phyloP scores from a whole-genome alignment of 2,113 vertebrate genomes.

The Burhinus bistriatus region DNA sequence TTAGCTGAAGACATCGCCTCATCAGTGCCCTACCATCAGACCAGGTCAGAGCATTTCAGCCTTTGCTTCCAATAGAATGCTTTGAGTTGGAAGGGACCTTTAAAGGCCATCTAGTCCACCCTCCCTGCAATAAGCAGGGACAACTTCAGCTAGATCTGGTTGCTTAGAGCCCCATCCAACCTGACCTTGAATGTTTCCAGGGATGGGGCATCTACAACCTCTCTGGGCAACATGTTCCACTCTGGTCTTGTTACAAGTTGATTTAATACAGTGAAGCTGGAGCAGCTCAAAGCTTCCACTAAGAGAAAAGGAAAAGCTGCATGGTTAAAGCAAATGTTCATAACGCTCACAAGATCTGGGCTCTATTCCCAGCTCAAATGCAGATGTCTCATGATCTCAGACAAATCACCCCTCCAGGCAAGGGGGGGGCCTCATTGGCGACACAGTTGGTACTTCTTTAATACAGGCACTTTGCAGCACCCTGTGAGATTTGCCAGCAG shows the following conservation, averaged over 20 bases:
- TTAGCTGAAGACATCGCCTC: not conserved
- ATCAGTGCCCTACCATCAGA: not conserved
- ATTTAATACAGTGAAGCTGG: not conserved
- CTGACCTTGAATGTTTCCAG: not conserved
- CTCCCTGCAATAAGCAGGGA: not conserved
- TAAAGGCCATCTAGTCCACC: not conserved
- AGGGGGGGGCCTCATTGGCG: fast-evolving
- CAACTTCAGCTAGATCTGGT: not conserved
- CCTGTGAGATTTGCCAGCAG: not conserved
- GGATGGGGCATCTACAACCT: not conserved
- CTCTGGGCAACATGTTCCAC: not conserved
- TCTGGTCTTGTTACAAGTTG: not conserved
- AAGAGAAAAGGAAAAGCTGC: not conserved
- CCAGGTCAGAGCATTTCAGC: not conserved
- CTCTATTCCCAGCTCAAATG: not conserved
- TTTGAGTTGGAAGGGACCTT: not conserved
- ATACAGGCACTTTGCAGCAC: not conserved
- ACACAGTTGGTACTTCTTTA: not conserved
- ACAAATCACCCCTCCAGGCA: not conserved
- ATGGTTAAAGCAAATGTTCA: not conserved
- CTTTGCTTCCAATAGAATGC: not conserved
- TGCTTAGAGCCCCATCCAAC: not conserved
- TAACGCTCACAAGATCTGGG: not conserved
- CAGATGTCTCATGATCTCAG: not conserved
- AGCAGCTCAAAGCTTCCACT: not conserved